Evolutionary conservation across 2,888 invertebrate species (phyloP), one percentile per base, ranked within the genome.

Genomic region (Palloptera scutellata): DNA sequence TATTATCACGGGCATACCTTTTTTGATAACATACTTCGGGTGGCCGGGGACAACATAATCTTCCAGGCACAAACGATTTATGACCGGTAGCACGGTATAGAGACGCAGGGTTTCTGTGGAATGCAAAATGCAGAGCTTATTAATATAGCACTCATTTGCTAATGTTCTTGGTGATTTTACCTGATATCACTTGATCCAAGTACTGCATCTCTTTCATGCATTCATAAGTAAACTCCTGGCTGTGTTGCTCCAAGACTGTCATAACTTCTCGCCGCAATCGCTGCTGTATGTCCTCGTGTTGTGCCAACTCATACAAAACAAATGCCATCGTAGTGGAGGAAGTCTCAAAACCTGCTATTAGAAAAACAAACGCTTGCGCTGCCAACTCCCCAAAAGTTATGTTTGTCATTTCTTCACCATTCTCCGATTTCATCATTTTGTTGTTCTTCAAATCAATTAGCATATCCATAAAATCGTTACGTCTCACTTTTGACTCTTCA

Each of bases 251-350:
- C 17, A 85, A 61, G n/a, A 84, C 81, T 4, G 72, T 64, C n/a
- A 80, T 77, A 10, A 87, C 79, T 76, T 88, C 87, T 4, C 73
- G 52, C 1, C 79, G 64, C 0, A 73, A 68, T 20, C 67, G 70
- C 1, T 42, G 76, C 74, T 64, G 80, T 66, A 78, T 64, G 1
- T 77, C 74, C 15, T 68, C 71, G 65, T 78, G 74, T 43, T 76
- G 66, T 0, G 79, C 78, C 60, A 81, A 54, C 57, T 81, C 81
- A 51, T 77, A 79, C 0, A 81, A 54, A 12, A 75, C 74, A 72
- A 88, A 89, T 70, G 87, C 87, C 19, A 89, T 86, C 0, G 89
- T 87, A 0, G 89, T 87, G 0, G 90, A 89, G 0, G 89, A 89
- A 0, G 90, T 90, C 77, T 90, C 90, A 75, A 89, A 90, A 0